Percentiles rank a stretch among this genome's conserved stretches.
Conservation (phyloP, 2,888 invertebrate genomes). For the Timema podura region DNA sequence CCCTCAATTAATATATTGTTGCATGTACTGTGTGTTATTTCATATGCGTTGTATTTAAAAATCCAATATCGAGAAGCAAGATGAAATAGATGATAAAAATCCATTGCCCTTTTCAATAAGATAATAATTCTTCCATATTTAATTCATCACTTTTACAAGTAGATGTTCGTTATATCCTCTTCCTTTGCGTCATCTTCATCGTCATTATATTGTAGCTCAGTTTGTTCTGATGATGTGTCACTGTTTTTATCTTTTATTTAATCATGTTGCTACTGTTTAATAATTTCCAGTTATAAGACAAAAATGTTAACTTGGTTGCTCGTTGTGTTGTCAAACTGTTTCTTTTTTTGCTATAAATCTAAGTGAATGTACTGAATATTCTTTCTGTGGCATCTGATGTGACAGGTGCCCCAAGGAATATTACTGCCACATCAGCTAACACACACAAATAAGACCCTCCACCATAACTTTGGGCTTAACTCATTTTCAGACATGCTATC, state of each 20-base stretch:
- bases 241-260: not conserved
- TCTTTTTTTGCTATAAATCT: not conserved
- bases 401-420: not conserved
- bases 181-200: not conserved
- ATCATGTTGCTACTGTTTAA: not conserved
- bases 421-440: constrained; percentile 5
- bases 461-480: not conserved
- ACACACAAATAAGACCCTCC: constrained; percentile 1
- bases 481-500: not conserved
- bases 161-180: not conserved
- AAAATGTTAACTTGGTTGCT: not conserved
- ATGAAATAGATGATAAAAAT: not conserved
- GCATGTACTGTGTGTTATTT: too few species aligned
- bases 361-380: constrained; percentile 1
- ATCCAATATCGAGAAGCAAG: not conserved
- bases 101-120: constrained; percentile 5
- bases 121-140: not conserved
- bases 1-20: too few species aligned
- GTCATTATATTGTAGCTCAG: not conserved
- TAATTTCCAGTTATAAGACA: not conserved
- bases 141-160: constrained; percentile 3
- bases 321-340: not conserved
- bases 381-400: not conserved
- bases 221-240: not conserved
- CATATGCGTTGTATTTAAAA: not conserved